Evolutionary conservation across 2,888 invertebrate genomes (phyloP).

Genomic region (Agriopis marginaria): DNA sequence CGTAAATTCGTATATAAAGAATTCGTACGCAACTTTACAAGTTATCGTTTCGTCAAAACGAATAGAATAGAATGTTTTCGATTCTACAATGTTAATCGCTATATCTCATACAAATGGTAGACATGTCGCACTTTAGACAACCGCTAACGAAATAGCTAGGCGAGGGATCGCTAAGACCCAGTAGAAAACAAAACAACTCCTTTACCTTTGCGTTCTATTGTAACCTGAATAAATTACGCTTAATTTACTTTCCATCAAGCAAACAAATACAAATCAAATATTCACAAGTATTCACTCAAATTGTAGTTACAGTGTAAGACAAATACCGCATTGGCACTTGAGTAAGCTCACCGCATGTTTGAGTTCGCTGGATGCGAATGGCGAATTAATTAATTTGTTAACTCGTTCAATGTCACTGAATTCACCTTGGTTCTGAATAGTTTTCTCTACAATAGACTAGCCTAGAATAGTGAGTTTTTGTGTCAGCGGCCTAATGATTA

Average conservation of each 20-base stretch:
- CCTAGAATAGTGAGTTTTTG: too few relatives aligned
- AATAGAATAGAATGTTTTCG: too few relatives aligned
- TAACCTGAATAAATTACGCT: not conserved
- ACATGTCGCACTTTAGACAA: too few relatives aligned
- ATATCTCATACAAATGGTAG: too few relatives aligned
- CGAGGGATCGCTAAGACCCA: too few relatives aligned
- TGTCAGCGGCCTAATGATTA: too few relatives aligned
- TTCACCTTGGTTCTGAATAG: not conserved
- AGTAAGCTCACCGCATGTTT: slow-evolving; percentile 20
- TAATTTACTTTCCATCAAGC: slow-evolving; percentile 2
- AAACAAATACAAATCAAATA: slow-evolving; percentile 23
- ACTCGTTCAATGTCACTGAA: slow-evolving; percentile 16
- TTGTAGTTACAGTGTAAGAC: slow-evolving; percentile 24
- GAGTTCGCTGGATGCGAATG: slow-evolving; percentile 21
- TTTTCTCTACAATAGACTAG: not conserved
- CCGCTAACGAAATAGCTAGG: too few relatives aligned
- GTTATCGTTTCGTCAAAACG: too few relatives aligned
- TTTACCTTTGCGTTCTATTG: not conserved
- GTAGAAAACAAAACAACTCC: too few relatives aligned
- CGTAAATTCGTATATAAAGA: too few relatives aligned
- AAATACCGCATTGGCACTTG: slow-evolving; percentile 31
- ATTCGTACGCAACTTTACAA: too few relatives aligned
- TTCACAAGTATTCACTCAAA: slow-evolving; percentile 24
- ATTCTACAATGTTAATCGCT: too few relatives aligned
- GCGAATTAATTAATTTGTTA: slow-evolving; percentile 30